Percentiles rank a stretch among this genome's conserved stretches.
Conservation (phyloP, 2,888 invertebrate genomes). For the Sinelater perroti region DNA sequence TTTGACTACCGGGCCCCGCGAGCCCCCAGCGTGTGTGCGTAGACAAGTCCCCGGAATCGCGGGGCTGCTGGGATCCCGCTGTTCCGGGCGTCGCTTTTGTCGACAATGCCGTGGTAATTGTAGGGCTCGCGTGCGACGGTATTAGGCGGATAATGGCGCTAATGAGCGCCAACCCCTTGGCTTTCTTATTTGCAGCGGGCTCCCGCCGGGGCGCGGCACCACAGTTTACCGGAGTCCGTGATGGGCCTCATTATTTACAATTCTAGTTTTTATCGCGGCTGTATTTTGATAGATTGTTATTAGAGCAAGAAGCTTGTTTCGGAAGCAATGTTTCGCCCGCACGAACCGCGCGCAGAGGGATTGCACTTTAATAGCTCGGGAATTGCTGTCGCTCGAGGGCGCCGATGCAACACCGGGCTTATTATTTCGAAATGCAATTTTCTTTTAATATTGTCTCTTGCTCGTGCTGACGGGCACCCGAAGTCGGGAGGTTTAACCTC, state of each 20-base stretch:
- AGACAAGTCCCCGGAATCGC: slow-evolving; percentile 19
- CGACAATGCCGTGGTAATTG: slow-evolving; percentile 39
- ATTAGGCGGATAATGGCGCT: slow-evolving; percentile 42
- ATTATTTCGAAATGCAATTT: too few species aligned
- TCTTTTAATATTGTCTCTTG: too few species aligned
- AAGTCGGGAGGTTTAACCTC: too few species aligned
- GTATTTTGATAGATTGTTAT: slow-evolving; percentile 30
- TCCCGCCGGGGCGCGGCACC: slow-evolving; percentile 28
- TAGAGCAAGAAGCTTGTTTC: slow-evolving; percentile 12
- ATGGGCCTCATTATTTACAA: slow-evolving; percentile 36
- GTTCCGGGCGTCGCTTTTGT: slow-evolving; percentile 34
- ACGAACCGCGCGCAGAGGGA: slow-evolving; percentile 8
- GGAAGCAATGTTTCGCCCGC: background rate
- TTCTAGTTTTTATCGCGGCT: slow-evolving; percentile 34
- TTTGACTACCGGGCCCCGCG: too few species aligned
- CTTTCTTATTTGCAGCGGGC: slow-evolving; percentile 31
- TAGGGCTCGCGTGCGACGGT: slow-evolving; percentile 37
- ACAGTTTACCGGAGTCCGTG: slow-evolving; percentile 35
- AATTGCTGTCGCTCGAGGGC: too few species aligned
- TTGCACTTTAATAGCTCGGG: slow-evolving; percentile 1
- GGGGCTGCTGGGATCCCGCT: slow-evolving; percentile 18
- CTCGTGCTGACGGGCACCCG: too few species aligned
- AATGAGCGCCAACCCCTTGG: slow-evolving; percentile 36
- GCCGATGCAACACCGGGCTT: too few species aligned
- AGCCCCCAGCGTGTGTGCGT: slow-evolving; percentile 31